phyloP scores from a whole-genome alignment of 2,797 vertebrate genomes.

The Lutjanus campechanus region DNA sequence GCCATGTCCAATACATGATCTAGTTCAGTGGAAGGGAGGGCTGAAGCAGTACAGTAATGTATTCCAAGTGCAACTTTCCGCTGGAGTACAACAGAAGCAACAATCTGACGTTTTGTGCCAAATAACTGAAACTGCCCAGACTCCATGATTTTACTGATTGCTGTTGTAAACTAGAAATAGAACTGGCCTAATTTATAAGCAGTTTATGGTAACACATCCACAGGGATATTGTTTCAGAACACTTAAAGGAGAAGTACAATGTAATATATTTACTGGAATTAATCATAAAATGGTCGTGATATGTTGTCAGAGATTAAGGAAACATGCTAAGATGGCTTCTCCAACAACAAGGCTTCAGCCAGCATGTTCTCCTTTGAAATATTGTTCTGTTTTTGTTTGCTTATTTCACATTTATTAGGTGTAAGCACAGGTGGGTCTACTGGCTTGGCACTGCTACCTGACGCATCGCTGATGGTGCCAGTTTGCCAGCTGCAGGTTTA shows the following conservation, averaged over 20 bases:
- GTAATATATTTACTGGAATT: no score
- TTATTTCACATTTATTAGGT: no score
- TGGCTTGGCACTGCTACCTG: no score
- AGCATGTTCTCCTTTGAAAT: no score
- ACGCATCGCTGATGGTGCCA: no score
- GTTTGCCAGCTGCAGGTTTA: no score
- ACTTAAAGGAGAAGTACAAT: background rate
- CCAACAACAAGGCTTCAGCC: no score
- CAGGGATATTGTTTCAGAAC: background rate
- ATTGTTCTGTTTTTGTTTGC: no score
- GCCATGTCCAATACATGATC: conserved; percentile 57
- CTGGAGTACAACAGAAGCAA: conserved; percentile 14
- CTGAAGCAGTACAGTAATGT: conserved; percentile 36
- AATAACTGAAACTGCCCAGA: conserved; percentile 4
- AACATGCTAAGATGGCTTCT: no score
- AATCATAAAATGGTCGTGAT: no score
- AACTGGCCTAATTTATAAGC: background rate
- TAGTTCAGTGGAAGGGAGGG: conserved; percentile 53
- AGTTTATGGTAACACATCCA: background rate
- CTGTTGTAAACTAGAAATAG: conserved; percentile 13
- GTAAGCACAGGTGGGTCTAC: no score
- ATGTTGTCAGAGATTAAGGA: no score
- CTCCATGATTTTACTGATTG: background rate
- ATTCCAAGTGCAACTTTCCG: conserved; percentile 46
- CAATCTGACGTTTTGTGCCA: conserved; percentile 20